Conservation (phyloP, 2,113 vertebrate species). For the Castor canadensis region DNA sequence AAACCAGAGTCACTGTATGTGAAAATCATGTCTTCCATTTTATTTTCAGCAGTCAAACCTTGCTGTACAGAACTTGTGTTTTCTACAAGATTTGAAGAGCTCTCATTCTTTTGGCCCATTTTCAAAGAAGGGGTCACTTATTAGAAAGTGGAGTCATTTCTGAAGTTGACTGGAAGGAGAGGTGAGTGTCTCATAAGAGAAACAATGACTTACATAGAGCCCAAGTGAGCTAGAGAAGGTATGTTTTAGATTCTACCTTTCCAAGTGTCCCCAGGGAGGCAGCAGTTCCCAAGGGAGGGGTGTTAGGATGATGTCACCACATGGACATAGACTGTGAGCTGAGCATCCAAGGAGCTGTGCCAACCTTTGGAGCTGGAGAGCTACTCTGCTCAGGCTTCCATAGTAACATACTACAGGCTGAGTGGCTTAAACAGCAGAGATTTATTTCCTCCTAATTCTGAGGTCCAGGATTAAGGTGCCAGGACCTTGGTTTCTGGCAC, state of each 20-base stretch:
- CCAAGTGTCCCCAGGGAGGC: neutral
- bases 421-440: neutral
- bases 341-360: neutral
- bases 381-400: neutral
- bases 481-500: neutral
- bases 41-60: no score
- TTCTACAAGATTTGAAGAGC: neutral
- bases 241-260: neutral
- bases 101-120: neutral
- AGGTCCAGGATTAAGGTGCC: neutral
- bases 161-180: neutral
- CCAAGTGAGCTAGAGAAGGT: neutral
- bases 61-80: neutral
- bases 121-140: neutral
- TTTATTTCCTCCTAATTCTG: neutral
- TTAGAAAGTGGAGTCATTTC: neutral
- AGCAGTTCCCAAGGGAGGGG: neutral
- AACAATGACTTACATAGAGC: neutral
- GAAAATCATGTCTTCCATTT: neutral
- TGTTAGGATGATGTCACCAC: neutral
- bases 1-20: neutral
- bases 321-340: neutral
- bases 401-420: neutral
- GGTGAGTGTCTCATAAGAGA: neutral
- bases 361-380: neutral